Conservation (phyloP, 2,797 vertebrate species). For the Alectoris magna region DNA sequence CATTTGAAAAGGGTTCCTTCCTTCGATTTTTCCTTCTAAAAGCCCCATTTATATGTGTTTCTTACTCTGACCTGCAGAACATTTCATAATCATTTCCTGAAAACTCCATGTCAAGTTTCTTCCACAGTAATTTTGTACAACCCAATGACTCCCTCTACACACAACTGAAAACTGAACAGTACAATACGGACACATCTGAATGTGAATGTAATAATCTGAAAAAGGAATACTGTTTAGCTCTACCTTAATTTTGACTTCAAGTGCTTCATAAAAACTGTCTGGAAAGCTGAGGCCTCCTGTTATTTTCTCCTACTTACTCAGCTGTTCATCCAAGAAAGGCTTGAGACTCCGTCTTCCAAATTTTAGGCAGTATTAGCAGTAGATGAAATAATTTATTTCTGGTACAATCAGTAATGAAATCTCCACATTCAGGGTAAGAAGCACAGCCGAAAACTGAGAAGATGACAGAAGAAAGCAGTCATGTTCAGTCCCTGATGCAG, state of each 20-base stretch:
- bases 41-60: not conserved
- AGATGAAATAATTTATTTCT: not conserved
- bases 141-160: not conserved
- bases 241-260: not conserved
- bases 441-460: not conserved
- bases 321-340: not conserved
- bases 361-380: not conserved
- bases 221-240: not conserved
- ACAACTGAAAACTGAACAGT: not conserved
- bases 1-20: not conserved
- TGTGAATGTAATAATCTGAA: not conserved
- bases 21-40: not conserved
- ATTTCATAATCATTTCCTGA: not conserved
- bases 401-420: not conserved
- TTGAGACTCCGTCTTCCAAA: not conserved
- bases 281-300: not conserved
- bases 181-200: not conserved
- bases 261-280: not conserved
- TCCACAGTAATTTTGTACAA: not conserved
- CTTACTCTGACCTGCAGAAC: not conserved
- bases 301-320: not conserved
- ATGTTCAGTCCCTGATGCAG: not conserved
- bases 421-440: not conserved
- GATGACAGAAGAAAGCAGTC: not conserved
- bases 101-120: not conserved